Conservation (phyloP, 2,888 invertebrate species). For the Salticus scenicus region DNA sequence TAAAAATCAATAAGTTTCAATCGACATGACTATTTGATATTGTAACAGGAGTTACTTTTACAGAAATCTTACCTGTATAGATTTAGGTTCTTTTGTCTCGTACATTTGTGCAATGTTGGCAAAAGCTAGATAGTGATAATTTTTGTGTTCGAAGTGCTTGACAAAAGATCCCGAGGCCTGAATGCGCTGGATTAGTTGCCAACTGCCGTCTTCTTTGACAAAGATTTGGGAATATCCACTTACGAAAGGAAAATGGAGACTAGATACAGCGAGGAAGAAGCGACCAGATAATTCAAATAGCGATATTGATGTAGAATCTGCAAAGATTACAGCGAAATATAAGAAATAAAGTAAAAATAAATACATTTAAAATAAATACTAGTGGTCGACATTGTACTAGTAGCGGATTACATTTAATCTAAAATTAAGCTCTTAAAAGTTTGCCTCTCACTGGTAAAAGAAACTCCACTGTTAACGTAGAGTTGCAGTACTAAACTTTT, state of each 20-base stretch:
- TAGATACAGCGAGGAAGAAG: conserved; percentile 35
- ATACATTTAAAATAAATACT: too few relatives aligned
- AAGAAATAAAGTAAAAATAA: too few relatives aligned
- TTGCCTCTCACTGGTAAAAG: too few relatives aligned
- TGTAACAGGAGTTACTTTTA: too few relatives aligned
- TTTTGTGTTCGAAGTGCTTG: conserved; percentile 37
- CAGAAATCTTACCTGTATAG: conserved; percentile 36
- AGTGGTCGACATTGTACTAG: too few relatives aligned
- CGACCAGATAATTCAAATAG: conserved; percentile 20
- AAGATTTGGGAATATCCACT: conserved; percentile 25
- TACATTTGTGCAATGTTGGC: conserved; percentile 34
- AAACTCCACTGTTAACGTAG: too few relatives aligned
- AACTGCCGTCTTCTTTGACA: neutral
- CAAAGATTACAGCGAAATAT: neutral
- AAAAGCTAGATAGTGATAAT: conserved; percentile 52
- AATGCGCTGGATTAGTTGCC: conserved; percentile 28
- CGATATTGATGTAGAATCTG: conserved; percentile 34
- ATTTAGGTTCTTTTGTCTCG: conserved; percentile 48
- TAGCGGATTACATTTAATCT: too few relatives aligned
- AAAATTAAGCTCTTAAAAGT: too few relatives aligned
- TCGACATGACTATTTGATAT: too few relatives aligned
- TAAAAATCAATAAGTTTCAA: too few relatives aligned
- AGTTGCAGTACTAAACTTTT: too few relatives aligned
- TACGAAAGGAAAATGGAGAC: neutral
- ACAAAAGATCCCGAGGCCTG: conserved; percentile 24